A percentile compares a stretch with the other conserved stretches of the same genome.
These are phyloP conservation scores for Thamnaconus septentrionalis DNA, from an alignment of 2,113 vertebrate species.

Conservation along the genomic window DNA sequence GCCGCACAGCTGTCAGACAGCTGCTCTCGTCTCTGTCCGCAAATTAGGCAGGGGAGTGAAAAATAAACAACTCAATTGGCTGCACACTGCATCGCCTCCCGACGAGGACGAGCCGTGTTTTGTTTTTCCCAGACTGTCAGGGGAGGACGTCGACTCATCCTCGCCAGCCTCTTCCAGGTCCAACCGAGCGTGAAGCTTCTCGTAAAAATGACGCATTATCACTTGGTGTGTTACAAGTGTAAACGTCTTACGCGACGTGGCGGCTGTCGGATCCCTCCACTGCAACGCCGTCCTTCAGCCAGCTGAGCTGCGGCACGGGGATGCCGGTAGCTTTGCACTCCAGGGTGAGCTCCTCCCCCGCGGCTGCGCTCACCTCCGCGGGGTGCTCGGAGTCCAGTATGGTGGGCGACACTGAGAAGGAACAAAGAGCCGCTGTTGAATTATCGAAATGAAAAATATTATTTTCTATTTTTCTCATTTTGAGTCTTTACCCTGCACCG, in stretches of 20 bases:
- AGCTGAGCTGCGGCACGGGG: slow-evolving; percentile 80
- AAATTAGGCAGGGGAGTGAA: slow-evolving; percentile 21
- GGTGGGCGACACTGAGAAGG: slow-evolving; percentile 78
- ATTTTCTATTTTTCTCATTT: no score
- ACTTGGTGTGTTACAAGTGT: not conserved
- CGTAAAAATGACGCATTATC: no score
- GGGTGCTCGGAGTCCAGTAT: slow-evolving; percentile 71
- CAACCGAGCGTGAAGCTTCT: not conserved
- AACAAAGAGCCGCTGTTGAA: slow-evolving; percentile 1
- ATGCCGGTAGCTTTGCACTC: slow-evolving; percentile 80
- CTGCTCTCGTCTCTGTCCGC: slow-evolving; percentile 41
- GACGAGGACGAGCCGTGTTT: slow-evolving; percentile 10
- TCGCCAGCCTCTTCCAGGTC: slow-evolving; percentile 1
- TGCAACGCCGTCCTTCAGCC: slow-evolving; percentile 85
- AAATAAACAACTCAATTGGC: slow-evolving; percentile 33
- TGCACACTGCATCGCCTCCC: slow-evolving; percentile 16
- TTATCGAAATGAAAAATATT: not conserved
- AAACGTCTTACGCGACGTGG: slow-evolving; percentile 63
- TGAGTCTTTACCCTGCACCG: slow-evolving; percentile 79
- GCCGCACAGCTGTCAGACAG: slow-evolving; percentile 57
- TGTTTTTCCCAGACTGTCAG: slow-evolving; percentile 12
- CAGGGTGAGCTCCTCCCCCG: slow-evolving; percentile 76
- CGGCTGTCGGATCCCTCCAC: slow-evolving; percentile 59
- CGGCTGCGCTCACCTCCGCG: slow-evolving; percentile 76
- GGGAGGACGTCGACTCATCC: slow-evolving; percentile 14